Evolutionary conservation across 2,113 vertebrate species (phyloP).

Genomic region (Electrona antarctica): DNA sequence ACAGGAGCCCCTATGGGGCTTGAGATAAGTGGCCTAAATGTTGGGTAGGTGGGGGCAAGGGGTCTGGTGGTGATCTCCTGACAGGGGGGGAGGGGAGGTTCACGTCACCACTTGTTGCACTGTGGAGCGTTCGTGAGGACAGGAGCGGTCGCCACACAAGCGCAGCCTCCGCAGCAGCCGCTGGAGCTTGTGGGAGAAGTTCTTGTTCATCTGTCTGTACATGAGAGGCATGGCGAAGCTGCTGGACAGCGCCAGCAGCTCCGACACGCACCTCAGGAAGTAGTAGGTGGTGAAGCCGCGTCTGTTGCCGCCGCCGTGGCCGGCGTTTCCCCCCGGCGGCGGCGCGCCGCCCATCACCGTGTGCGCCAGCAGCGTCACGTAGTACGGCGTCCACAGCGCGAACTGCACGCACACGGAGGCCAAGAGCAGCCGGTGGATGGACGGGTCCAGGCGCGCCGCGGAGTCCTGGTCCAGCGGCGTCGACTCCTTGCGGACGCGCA

Average conservation of each 20-base stretch:
- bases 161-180: constrained; percentile 85
- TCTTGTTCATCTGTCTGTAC: constrained; percentile 91
- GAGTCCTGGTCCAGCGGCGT: constrained; percentile 91
- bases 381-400: constrained; percentile 93
- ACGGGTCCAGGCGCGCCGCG: constrained; percentile 85
- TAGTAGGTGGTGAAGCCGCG: constrained; percentile 76
- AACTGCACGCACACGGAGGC: constrained; percentile 93
- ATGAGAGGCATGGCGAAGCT: constrained; percentile 91
- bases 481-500: constrained; percentile 88
- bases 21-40: constrained; percentile 58
- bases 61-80: neutral
- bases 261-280: constrained; percentile 83
- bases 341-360: constrained; percentile 76
- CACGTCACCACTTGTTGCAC: constrained; percentile 89
- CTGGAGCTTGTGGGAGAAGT: constrained; percentile 88
- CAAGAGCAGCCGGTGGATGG: constrained; percentile 89
- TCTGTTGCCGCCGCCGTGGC: constrained; percentile 43
- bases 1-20: constrained; percentile 35
- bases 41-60: constrained; percentile 12
- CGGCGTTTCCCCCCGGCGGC: constrained; percentile 44
- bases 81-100: constrained; percentile 11
- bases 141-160: constrained; percentile 79
- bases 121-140: constrained; percentile 81
- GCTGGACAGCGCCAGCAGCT: constrained; percentile 91
- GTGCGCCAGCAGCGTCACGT: constrained; percentile 87